Evolutionary conservation across 2,113 vertebrate genomes (phyloP).

Genomic region (Ophthalmolycus amberensis): DNA sequence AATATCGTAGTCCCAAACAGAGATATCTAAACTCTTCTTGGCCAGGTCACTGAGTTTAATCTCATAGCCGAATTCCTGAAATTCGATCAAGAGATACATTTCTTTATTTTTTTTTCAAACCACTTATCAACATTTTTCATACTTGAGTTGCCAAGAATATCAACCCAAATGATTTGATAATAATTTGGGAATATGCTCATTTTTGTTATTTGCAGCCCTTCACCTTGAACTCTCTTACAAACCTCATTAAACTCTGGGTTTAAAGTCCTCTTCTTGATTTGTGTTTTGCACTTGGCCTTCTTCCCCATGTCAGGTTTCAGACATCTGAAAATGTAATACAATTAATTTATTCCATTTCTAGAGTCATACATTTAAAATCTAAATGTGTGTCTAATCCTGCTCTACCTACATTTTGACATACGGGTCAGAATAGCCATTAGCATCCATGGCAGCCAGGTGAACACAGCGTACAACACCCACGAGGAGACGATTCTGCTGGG

Average conservation of each 20-base stretch:
- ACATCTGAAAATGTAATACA: slow-evolving; percentile 79
- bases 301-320: slow-evolving; percentile 99
- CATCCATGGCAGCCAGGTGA: slow-evolving; percentile 96
- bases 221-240: slow-evolving; percentile 16
- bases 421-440: slow-evolving; percentile 97
- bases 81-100: slow-evolving; percentile 12
- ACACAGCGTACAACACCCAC: slow-evolving; percentile 95
- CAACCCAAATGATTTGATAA: neutral
- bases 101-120: neutral
- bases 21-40: slow-evolving; percentile 96
- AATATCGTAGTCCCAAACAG: slow-evolving; percentile 98
- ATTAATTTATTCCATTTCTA: neutral
- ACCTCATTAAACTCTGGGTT: slow-evolving; percentile 99
- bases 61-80: slow-evolving; percentile 96
- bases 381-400: neutral
- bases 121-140: neutral
- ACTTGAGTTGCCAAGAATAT: neutral
- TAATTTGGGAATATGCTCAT: neutral
- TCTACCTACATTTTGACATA: slow-evolving; percentile 95
- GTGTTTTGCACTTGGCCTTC: slow-evolving; percentile 97
- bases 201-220: neutral
- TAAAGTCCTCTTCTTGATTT: slow-evolving; percentile 98
- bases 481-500: slow-evolving; percentile 90
- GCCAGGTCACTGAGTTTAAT: slow-evolving; percentile 97
- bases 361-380: neutral